Base-by-base conservation (phyloP, 2,888 invertebrate genomes). In the Carpatolechia fugitivella region DNA sequence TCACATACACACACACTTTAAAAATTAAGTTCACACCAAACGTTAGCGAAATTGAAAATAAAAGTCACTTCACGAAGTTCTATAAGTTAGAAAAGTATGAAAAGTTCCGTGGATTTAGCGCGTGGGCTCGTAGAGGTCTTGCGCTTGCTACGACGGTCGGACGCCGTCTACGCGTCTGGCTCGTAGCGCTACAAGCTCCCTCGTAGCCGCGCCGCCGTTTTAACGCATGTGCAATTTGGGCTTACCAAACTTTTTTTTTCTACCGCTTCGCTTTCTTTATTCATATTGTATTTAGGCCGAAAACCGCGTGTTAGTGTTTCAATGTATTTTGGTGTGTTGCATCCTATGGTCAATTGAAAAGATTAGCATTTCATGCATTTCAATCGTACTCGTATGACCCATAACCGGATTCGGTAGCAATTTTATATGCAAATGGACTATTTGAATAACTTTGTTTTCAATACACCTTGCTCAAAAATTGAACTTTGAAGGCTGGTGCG, bases 161-260 rank as follows among this genome's bases (percentile, higher is more conserved):
- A 68, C 84, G 86, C 87, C 85, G 81, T 86, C 83, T 89, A 54
- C 57, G 49, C 31, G 53, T 30, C 51, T 41, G 41, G 38, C 30
- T 38, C 44, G 81, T 76, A 78, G 77, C 61, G 65, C 78, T 78
- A 76, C 80, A 75, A 67, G 74, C 77, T 77, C 20, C 50, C 10
- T 66, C 74, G 76, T 76, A 79, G 78, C 76, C 76, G 60, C 69
- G 68, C 56, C 59, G 56, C 58, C 14, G 14, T 7, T 64, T 70
- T 76, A 76, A 88, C 88, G 87, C 88, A 85, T 86, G 87, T 87
- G 86, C 88, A 85, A 80, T 79, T 72, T 66, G 65, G 54, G 55
- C 60, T 62, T 59, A 44, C 44, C 44, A 56, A 20, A 41, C 18
- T 18, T 18, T 52, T 56, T 68, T 64, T 66, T 1, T 0, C 3